Evolutionary conservation across 2,797 vertebrate species (phyloP).

Genomic region (Cheirogaleus major): DNA sequence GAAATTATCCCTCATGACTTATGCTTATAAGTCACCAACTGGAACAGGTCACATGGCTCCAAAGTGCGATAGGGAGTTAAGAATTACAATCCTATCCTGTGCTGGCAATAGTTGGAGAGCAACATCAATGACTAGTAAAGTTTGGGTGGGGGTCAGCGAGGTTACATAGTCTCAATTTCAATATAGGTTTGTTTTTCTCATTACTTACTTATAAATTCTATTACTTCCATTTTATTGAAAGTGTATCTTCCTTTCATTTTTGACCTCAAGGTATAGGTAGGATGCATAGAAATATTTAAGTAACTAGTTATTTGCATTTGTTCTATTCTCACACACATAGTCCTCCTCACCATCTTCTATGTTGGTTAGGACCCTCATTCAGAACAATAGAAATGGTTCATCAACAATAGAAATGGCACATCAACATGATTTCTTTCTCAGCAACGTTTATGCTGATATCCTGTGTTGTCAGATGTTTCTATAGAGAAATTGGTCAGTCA

Average conservation of each 20-base stretch:
- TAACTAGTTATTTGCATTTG: neutral
- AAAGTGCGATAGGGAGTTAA: neutral
- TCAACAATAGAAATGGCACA: neutral
- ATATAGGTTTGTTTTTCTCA: neutral
- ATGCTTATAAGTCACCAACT: neutral
- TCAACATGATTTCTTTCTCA: neutral
- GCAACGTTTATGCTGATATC: neutral
- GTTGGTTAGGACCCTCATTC: neutral
- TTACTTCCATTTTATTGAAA: neutral
- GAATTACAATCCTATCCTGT: neutral
- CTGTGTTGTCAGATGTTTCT: neutral
- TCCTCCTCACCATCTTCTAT: neutral
- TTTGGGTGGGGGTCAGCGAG: neutral
- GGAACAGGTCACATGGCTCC: neutral
- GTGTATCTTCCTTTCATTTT: neutral
- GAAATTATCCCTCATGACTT: neutral
- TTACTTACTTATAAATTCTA: neutral
- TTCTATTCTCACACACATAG: neutral
- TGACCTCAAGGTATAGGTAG: neutral
- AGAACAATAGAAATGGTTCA: neutral
- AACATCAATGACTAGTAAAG: neutral
- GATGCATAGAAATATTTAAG: neutral
- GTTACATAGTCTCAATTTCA: neutral
- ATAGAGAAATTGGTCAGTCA: neutral
- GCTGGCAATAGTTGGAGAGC: neutral